Conservation (phyloP, 2,113 vertebrate species). For the Dicaeum eximium region DNA sequence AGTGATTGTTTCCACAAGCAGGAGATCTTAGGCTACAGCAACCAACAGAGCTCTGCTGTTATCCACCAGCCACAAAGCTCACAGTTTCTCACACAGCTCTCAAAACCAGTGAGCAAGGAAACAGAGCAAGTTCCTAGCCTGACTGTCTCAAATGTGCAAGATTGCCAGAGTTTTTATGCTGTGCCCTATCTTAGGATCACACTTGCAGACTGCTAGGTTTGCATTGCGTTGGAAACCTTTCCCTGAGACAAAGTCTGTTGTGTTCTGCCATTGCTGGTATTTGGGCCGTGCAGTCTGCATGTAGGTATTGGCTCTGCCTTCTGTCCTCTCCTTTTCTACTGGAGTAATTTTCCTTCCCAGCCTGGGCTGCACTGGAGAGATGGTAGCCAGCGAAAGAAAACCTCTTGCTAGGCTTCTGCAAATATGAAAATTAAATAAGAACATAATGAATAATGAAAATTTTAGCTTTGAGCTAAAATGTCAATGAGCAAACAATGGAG, state of each 20-base stretch:
- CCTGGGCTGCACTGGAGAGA: background rate
- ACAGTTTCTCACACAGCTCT: background rate
- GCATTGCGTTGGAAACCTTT: fast-evolving
- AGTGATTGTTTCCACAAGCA: background rate
- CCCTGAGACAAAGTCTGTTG: background rate
- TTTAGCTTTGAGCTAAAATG: background rate
- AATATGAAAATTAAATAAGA: background rate
- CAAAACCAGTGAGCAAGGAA: background rate
- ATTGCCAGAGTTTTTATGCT: background rate
- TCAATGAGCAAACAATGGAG: background rate
- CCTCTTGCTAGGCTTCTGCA: background rate
- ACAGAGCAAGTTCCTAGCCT: background rate
- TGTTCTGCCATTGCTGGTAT: background rate
- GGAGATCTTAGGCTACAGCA: background rate
- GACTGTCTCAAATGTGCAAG: background rate
- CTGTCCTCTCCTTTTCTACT: background rate
- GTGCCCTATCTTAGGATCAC: background rate
- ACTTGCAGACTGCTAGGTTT: background rate
- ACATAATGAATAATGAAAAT: background rate
- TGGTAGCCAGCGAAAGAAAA: background rate
- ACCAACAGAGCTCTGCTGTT: background rate
- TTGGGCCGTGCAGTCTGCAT: background rate
- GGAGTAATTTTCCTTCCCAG: background rate
- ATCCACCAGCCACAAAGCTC: background rate
- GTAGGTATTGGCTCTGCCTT: background rate